Evolutionary conservation across 2,113 vertebrate genomes (phyloP).

Genomic region (Sterrhoptilus dennistouni): DNA sequence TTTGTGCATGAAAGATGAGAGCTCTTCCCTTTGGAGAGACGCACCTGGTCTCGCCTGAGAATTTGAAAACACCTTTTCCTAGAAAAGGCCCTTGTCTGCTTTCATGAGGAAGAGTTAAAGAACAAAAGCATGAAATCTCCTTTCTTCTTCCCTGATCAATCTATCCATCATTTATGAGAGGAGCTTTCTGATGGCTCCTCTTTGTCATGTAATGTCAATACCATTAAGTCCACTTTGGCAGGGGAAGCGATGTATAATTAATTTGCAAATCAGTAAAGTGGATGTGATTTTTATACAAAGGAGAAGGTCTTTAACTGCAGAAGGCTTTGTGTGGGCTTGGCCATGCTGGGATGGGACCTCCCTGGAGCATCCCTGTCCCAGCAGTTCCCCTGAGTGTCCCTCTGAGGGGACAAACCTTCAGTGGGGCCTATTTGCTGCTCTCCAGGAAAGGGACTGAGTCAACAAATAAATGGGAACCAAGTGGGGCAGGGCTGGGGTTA

Average conservation of each 20-base stretch:
- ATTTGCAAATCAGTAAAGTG: conserved; percentile 47
- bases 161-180: background rate
- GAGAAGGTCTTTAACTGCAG: background rate
- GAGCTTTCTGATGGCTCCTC: background rate
- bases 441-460: background rate
- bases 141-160: conserved; percentile 2
- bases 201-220: conserved; percentile 44
- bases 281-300: conserved; percentile 50
- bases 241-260: conserved; percentile 21
- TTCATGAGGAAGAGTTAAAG: background rate
- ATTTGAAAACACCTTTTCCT: background rate
- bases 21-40: background rate
- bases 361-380: background rate
- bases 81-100: background rate
- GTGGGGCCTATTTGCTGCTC: background rate
- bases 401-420: background rate
- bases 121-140: background rate
- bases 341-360: background rate
- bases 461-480: background rate
- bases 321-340: background rate
- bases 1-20: background rate
- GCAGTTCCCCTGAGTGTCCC: rapidly evolving
- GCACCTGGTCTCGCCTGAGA: background rate
- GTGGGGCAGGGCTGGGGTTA: background rate
- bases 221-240: conserved; percentile 53